phyloP scores from a whole-genome alignment of 2,888 invertebrate species.

The Seira musarum region DNA sequence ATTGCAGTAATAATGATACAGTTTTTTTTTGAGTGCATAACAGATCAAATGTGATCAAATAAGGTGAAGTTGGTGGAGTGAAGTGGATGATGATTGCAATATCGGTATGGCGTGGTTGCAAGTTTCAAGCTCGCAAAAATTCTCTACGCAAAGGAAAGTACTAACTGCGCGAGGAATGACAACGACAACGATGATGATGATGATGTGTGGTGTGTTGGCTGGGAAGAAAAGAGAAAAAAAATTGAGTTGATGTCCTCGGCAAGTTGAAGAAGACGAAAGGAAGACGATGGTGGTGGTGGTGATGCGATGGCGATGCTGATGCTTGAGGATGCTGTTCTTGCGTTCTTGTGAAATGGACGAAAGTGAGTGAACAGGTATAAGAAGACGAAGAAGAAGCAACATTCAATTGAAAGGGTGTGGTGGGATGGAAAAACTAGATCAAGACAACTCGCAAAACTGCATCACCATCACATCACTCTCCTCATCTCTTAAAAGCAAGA shows the following conservation, averaged over 20 bases:
- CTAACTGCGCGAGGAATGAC: constrained; percentile 31
- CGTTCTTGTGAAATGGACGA: constrained; percentile 23
- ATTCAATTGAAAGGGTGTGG: constrained; percentile 58
- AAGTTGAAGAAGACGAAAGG: constrained; percentile 43
- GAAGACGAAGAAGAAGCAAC: constrained; percentile 43
- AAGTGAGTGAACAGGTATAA: constrained; percentile 25
- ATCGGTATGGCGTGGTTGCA: constrained; percentile 1
- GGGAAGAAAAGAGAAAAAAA: constrained; percentile 32
- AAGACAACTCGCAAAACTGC: constrained; percentile 53
- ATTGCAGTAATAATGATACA: neutral
- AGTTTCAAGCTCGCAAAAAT: too few species aligned
- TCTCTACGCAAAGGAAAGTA: constrained; percentile 53
- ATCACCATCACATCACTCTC: constrained; percentile 27
- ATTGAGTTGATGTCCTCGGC: constrained; percentile 57
- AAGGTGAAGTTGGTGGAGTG: neutral
- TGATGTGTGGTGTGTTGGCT: constrained; percentile 20
- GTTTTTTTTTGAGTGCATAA: constrained; percentile 12
- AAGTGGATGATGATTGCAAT: too few species aligned
- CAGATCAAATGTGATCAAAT: neutral
- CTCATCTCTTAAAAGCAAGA: neutral
- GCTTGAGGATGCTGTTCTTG: constrained; percentile 24
- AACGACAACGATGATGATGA: constrained; percentile 7
- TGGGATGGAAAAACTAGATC: constrained; percentile 60
- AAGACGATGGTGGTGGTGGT: too few species aligned
- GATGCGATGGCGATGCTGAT: constrained; percentile 13